Conservation (phyloP, 2,888 invertebrate species). For the Allophyes oxyacanthae region DNA sequence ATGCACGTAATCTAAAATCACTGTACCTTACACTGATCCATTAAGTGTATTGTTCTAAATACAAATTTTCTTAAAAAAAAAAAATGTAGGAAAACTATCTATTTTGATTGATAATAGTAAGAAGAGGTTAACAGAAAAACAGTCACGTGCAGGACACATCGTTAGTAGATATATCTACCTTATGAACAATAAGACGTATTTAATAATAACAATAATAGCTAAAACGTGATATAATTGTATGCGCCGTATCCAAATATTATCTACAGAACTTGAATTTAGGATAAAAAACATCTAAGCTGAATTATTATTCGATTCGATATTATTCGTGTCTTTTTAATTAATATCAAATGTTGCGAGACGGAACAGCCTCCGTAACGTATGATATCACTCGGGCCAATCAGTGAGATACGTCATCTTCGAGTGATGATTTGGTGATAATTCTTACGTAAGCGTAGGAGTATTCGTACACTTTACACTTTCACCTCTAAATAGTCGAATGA, state of each 20-base stretch:
- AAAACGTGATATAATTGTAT: not conserved
- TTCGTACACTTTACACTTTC: constrained; percentile 44
- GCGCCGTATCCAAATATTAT: not conserved
- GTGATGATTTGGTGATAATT: constrained; percentile 32
- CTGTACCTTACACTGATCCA: no score
- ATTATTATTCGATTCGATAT: no score
- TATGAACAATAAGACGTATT: no score
- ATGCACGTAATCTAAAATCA: no score
- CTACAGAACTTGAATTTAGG: constrained; percentile 1
- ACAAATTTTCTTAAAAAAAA: no score
- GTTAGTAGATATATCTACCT: no score
- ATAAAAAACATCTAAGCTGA: constrained; percentile 2
- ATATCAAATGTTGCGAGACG: constrained; percentile 26
- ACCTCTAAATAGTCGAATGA: constrained; percentile 27
- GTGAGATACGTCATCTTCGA: constrained; percentile 59
- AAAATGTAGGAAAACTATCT: no score
- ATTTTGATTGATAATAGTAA: no score
- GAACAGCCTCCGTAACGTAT: constrained; percentile 50
- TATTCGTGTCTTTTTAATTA: constrained; percentile 6
- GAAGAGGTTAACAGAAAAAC: no score
- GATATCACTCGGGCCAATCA: constrained; percentile 63
- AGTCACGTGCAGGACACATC: no score
- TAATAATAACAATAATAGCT: not conserved
- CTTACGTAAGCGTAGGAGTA: constrained; percentile 19
- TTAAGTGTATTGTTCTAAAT: no score